A percentile compares a stretch with the other conserved stretches of the same genome.
Conservation (phyloP, 2,797 vertebrate species). For the Argentina silus region DNA sequence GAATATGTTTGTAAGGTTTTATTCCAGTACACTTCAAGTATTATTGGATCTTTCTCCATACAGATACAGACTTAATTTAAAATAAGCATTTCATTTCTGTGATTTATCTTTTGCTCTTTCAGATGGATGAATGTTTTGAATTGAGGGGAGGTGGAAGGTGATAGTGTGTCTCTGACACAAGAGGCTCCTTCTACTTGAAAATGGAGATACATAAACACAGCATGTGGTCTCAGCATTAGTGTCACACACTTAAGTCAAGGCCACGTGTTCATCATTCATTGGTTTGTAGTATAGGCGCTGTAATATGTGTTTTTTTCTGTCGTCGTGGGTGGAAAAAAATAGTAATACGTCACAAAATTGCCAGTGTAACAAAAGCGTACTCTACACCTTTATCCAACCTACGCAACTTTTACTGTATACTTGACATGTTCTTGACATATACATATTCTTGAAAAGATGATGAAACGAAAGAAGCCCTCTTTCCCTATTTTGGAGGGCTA, state of each 20-base stretch:
- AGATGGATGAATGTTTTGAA: not conserved
- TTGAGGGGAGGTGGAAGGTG: not conserved
- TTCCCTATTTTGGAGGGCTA: not conserved
- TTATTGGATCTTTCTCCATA: too few species aligned
- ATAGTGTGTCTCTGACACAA: slow-evolving; percentile 46
- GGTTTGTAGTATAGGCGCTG: not conserved
- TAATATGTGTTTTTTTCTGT: not conserved
- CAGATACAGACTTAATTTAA: too few species aligned
- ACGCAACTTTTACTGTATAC: too few species aligned
- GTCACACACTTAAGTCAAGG: slow-evolving; percentile 22
- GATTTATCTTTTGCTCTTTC: too few species aligned
- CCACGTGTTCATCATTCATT: not conserved
- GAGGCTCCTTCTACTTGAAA: slow-evolving; percentile 1
- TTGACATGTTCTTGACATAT: too few species aligned
- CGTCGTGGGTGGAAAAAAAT: not conserved
- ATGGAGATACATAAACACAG: slow-evolving; percentile 49
- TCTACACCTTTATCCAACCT: too few species aligned
- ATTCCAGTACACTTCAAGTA: too few species aligned
- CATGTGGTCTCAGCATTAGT: slow-evolving; percentile 36
- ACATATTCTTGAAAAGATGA: too few species aligned
- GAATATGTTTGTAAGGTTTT: too few species aligned
- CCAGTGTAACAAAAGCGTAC: too few species aligned
- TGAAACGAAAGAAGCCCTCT: not conserved
- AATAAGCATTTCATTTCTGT: too few species aligned
- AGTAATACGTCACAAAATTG: not conserved